phyloP scores from a whole-genome alignment of 2,888 invertebrate genomes.

The Pheosia gnoma region DNA sequence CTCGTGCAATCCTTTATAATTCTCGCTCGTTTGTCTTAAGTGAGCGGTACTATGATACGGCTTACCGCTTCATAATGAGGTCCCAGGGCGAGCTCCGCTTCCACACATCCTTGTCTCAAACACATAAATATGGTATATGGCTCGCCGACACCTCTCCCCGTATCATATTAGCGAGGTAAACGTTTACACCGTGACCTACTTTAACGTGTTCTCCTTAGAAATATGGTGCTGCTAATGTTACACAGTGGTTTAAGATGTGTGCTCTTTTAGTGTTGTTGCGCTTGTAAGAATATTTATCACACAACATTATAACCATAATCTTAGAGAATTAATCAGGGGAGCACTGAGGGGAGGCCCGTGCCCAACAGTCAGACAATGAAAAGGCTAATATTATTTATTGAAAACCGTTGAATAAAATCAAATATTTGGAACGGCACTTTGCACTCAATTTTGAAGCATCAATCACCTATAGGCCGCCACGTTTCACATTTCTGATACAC shows the following conservation, averaged over 20 bases:
- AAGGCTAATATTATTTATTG: too few relatives aligned
- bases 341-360: too few relatives aligned
- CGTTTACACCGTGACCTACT: conserved; percentile 42
- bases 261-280: neutral
- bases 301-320: neutral
- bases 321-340: too few relatives aligned
- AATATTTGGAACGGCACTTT: too few relatives aligned
- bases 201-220: conserved; percentile 14
- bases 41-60: conserved; percentile 48
- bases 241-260: neutral
- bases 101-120: conserved; percentile 40
- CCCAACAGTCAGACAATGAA: too few relatives aligned
- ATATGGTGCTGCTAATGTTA: neutral
- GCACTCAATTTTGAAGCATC: too few relatives aligned
- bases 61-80: conserved; percentile 70
- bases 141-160: conserved; percentile 18
- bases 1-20: conserved; percentile 36
- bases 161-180: conserved; percentile 45
- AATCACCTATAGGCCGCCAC: too few relatives aligned
- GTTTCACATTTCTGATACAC: too few relatives aligned
- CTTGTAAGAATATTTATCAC: neutral
- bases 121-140: conserved; percentile 37
- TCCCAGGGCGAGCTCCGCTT: conserved; percentile 59
- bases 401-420: too few relatives aligned
- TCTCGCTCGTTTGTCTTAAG: conserved; percentile 46